phyloP scores from a whole-genome alignment of 1,140 invertebrate species.

The Eciton burchellii region DNA sequence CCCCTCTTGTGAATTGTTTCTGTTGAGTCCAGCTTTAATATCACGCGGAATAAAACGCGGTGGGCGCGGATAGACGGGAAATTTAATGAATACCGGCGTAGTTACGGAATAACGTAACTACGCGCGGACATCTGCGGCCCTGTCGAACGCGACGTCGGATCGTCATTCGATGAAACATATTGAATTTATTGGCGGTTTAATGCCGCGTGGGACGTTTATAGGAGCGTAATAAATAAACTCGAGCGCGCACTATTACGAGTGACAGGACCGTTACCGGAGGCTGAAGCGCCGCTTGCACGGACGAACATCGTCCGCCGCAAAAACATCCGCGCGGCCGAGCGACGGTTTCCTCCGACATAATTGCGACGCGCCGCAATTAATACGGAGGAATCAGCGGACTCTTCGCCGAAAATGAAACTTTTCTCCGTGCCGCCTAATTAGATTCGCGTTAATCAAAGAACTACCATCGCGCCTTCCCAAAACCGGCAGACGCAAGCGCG shows the following conservation, averaged over 20 bases:
- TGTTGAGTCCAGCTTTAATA: conserved; percentile 20
- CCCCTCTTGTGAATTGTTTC: not conserved
- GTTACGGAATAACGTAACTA: conserved; percentile 25
- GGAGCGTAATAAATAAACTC: conserved; percentile 69
- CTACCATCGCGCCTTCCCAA: not conserved
- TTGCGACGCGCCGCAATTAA: conserved; percentile 21
- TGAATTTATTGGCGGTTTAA: conserved; percentile 72
- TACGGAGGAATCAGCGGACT: not conserved
- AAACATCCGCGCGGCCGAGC: not conserved
- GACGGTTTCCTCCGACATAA: conserved; percentile 38
- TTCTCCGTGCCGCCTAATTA: not conserved
- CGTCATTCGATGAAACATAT: conserved; percentile 59
- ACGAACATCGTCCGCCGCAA: conserved; percentile 46
- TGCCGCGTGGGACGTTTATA: conserved; percentile 67
- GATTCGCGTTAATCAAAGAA: not conserved
- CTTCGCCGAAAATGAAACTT: not conserved
- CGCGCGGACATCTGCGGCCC: conserved; percentile 43
- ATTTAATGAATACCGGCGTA: conserved; percentile 32
- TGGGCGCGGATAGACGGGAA: conserved; percentile 4
- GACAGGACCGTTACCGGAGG: conserved; percentile 53
- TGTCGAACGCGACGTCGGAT: conserved; percentile 54
- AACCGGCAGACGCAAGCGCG: too few relatives aligned
- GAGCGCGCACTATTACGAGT: conserved; percentile 39
- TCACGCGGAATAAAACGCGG: not conserved
- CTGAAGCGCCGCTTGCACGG: not conserved